These are phyloP conservation scores for Drosophila mimica DNA, from an alignment of 2,888 invertebrate species.

Conservation along the genomic window DNA sequence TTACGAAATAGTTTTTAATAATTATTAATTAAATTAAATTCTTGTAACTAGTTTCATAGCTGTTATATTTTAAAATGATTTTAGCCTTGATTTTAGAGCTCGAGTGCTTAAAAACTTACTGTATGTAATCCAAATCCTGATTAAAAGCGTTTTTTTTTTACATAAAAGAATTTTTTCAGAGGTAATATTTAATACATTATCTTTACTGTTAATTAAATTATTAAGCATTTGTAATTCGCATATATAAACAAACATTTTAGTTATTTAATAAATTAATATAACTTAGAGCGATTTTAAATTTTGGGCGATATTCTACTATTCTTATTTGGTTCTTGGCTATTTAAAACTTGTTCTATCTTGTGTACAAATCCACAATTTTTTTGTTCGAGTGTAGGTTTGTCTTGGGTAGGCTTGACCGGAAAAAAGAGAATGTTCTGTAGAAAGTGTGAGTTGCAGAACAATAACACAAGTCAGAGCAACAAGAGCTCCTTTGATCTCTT, in stretches of 20 bases:
- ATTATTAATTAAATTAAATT: not conserved
- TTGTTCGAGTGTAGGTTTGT: constrained; percentile 1
- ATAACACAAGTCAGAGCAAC: constrained; percentile 31
- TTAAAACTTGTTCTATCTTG: not conserved
- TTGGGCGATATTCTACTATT: not conserved
- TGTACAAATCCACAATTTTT: too few relatives aligned
- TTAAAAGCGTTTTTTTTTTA: too few relatives aligned
- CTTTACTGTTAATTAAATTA: too few relatives aligned
- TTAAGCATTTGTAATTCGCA: not conserved
- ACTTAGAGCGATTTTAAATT: not conserved
- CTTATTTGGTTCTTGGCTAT: not conserved
- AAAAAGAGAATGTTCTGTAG: constrained; percentile 17
- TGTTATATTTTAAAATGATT: not conserved
- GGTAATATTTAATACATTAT: too few relatives aligned
- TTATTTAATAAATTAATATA: not conserved
- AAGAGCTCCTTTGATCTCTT: constrained; percentile 63
- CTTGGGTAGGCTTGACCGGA: constrained; percentile 8
- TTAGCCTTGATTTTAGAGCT: not conserved
- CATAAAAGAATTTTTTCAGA: too few relatives aligned
- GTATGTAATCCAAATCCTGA: not conserved
- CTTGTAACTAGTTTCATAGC: not conserved
- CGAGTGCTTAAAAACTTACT: not conserved
- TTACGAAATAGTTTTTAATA: too few relatives aligned
- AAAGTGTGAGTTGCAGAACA: constrained; percentile 61
- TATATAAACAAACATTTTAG: not conserved